Base-by-base conservation (phyloP, 2,888 invertebrate genomes). In the Heliconius charithonia region DNA sequence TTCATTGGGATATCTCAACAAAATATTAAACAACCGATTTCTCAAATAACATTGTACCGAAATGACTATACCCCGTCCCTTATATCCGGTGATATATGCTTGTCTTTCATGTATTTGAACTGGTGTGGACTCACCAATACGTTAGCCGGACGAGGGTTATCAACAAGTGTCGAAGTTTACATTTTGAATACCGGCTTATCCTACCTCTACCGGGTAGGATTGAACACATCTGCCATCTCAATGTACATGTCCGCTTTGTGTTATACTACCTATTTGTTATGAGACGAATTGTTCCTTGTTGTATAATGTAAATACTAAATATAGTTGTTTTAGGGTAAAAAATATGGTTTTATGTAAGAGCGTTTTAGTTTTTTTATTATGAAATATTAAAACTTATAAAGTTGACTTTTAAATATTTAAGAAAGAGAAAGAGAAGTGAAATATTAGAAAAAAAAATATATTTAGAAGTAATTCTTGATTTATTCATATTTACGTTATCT, bases 81-180 rank as follows among this genome's bases (percentile, higher is more conserved):
- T 71, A 32, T 32, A 71, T n/a, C 32, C 4, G 41, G 59, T 78
- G 56, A 79, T 78, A 82, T 81, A 80, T 80, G 70, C 63, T 63
- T 66, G 59, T 37, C 77, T 80, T 72, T 80, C 69, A 77, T 73
- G 70, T 79, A 80, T 81, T 81, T 72, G 74, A 76, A 79, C 80
- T 79, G 78, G 78, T 80, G 80, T 79, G 80, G 77, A 79, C 70
- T 69, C 75, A 78, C 63, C 79, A 59, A 82, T 84, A 83, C 75
- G 75, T 83, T 79, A 82, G 70, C 66, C 80, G 80, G 82, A 82
- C 84, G 82, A 82, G 81, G 83, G 88, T 90, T 92, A 93, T 94
- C 94, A 94, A 93, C 93, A 94, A 93, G 93, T 94, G 93, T 90
- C 91, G 85, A 89, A 89, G 86, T 87, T 88, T 87, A 88, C 86